Percentiles rank a stretch among this genome's conserved stretches.
These are phyloP conservation scores for Scopus umbretta DNA, from an alignment of 2,113 vertebrate species.

Conservation along the genomic window DNA sequence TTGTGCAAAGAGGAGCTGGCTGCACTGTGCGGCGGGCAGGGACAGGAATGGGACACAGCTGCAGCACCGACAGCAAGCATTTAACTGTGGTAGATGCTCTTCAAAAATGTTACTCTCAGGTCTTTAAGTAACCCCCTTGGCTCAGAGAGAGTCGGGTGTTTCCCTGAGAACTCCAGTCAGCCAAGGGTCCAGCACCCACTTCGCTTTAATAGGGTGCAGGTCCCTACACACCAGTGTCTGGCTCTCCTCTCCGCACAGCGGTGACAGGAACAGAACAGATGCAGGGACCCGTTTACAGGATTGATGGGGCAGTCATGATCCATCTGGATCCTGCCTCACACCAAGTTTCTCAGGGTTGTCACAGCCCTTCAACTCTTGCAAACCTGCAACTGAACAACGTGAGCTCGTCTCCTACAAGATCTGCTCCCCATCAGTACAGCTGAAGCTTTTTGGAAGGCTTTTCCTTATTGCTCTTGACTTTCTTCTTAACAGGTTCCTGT, in stretches of 20 bases:
- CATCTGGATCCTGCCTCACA: neutral
- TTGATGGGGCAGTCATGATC: accelerated
- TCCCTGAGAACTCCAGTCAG: neutral
- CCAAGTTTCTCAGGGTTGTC: neutral
- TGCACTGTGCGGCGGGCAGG: accelerated
- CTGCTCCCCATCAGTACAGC: neutral
- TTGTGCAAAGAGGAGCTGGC: neutral
- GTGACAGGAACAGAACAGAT: neutral
- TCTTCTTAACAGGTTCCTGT: neutral
- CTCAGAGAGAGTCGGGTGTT: neutral
- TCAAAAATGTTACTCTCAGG: neutral
- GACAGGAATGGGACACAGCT: neutral
- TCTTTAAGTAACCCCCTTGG: neutral
- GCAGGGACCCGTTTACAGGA: neutral
- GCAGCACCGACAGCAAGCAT: accelerated
- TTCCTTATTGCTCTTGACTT: neutral
- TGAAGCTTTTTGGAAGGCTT: neutral
- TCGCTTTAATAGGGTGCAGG: too few species aligned
- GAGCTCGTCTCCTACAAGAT: neutral
- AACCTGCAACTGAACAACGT: accelerated
- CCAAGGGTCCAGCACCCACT: neutral
- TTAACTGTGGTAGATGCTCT: neutral
- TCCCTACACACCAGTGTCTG: accelerated
- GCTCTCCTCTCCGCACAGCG: neutral
- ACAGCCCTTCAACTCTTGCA: neutral